Base-by-base conservation (phyloP, 2,113 vertebrate genomes). In the Bombycilla garrulus region DNA sequence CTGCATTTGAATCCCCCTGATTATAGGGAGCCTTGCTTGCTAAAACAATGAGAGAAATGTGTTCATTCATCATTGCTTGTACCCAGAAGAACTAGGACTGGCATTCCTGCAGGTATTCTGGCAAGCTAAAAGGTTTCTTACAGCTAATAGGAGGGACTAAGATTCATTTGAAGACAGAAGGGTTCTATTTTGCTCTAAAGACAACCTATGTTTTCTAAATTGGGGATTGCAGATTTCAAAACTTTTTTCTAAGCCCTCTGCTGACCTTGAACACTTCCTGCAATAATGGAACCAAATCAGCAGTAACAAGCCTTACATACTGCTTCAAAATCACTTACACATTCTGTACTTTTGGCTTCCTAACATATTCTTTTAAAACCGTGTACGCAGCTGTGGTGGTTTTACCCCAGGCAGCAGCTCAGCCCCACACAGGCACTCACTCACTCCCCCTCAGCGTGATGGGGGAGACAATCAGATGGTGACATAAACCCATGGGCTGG, bases 61-160 rank as follows among this genome's bases (percentile, higher is more conserved):
- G 9, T 77, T 78, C 40, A 76, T 93, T 87, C 85, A 53, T 89
- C 61, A 69, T 65, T 80, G 62, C 42, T 35, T 50, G 19, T 85
- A 79, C 57, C 60, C 69, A 72, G 58, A 74, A 95, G 42, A 87
- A 47, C 38, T 31, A 40, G 72, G 61, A 61, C 61, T 92, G 78
- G 72, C 8, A 0, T 65, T 94, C 66, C 86, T 87, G 58, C 73
- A 85, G 86, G 45, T 94, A 89, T 53, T 84, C 73, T 95, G 93
- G 78, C 73, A 90, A 92, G 70, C 66, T 87, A 48, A 85, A 81
- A 89, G 45, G 77, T 72, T 88, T 95, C 87, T 94, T 62, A 61
- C 35, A 33, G 81, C 65, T 93, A 48, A 69, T 23, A 28, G 77
- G 62, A 87, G 45, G 61, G 24, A 33, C 70, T 44, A 58, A 72